phyloP scores from a whole-genome alignment of 2,888 invertebrate genomes.

The Mythimna pallens region DNA sequence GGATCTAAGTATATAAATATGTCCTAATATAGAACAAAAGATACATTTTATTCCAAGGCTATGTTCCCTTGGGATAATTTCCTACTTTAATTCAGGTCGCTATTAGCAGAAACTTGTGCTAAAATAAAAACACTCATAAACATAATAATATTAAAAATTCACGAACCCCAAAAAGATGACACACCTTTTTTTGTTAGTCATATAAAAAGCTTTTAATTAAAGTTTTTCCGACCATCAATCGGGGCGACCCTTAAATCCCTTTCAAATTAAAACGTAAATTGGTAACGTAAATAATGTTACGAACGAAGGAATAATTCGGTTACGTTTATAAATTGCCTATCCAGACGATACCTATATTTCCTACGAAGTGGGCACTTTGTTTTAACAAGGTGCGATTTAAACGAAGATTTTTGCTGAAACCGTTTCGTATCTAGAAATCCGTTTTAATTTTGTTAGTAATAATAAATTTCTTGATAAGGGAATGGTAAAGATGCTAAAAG shows the following conservation, averaged over 20 bases:
- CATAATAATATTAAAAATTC: no score
- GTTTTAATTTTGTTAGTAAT: not conserved
- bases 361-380: conserved; percentile 52
- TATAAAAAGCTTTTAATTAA: not conserved
- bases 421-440: conserved; percentile 27
- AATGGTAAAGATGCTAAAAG: not conserved
- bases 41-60: no score
- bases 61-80: no score
- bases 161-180: no score
- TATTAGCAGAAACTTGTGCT: no score
- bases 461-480: not conserved
- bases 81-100: no score
- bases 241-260: conserved; percentile 3
- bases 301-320: conserved; percentile 49
- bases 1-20: no score
- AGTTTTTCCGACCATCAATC: conserved; percentile 7
- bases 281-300: conserved; percentile 38
- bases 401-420: conserved; percentile 36
- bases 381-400: conserved; percentile 42
- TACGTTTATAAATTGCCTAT: conserved; percentile 57
- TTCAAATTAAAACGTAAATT: conserved; percentile 49
- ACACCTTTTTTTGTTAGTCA: no score
- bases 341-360: conserved; percentile 50
- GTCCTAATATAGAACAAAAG: no score
- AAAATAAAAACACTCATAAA: no score